phyloP scores from a whole-genome alignment of 2,113 vertebrate species.

The Otolemur garnettii region DNA sequence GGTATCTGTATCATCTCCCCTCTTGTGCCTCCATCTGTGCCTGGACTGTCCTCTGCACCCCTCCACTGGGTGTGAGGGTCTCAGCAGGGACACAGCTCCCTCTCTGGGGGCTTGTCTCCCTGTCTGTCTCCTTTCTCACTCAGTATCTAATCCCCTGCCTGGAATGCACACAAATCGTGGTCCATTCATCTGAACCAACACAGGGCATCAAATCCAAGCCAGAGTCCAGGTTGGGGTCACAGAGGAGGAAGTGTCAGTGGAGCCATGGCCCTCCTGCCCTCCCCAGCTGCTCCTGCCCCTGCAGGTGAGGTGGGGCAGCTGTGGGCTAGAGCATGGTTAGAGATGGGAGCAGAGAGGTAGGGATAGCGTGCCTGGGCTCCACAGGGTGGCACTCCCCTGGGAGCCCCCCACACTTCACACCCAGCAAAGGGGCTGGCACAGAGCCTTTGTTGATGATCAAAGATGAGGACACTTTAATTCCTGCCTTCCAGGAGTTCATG shows the following conservation, averaged over 20 bases:
- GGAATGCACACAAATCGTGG: rapidly evolving
- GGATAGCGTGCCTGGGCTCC: rapidly evolving
- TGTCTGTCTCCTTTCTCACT: not conserved
- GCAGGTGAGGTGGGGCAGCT: no score
- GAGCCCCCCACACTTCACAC: not conserved
- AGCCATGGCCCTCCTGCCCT: not conserved
- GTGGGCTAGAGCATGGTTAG: rapidly evolving
- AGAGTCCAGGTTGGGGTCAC: not conserved
- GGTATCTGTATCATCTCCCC: not conserved
- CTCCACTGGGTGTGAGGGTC: not conserved
- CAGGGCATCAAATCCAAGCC: not conserved
- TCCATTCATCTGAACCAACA: not conserved
- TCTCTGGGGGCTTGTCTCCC: not conserved
- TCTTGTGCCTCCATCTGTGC: not conserved
- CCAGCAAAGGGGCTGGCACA: not conserved
- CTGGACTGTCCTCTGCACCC: rapidly evolving
- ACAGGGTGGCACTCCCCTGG: rapidly evolving
- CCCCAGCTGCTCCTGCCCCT: not conserved
- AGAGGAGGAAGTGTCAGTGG: not conserved
- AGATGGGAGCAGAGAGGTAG: not conserved
- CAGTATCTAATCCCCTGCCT: not conserved
- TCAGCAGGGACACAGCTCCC: not conserved
- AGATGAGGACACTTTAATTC: not conserved
- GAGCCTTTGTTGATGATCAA: not conserved
- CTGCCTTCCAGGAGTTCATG: not conserved